Conservation (phyloP, 2,113 vertebrate species). For the Chamaetylas fuelleborni region DNA sequence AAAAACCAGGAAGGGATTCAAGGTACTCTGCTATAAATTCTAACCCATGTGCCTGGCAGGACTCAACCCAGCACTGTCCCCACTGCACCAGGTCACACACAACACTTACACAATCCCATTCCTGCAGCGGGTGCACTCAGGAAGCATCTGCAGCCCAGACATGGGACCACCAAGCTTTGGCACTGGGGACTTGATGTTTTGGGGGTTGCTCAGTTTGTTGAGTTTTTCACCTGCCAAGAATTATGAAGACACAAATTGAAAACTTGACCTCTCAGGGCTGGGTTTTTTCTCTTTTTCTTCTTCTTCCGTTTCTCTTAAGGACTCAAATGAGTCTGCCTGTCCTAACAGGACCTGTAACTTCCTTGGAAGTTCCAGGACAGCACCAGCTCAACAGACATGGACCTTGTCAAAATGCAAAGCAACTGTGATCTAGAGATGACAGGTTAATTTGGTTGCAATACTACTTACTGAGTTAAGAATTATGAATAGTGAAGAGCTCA, state of each 20-base stretch:
- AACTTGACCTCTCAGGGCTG: neutral
- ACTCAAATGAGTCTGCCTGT: neutral
- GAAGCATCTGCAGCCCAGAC: slow-evolving; percentile 86
- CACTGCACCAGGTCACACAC: accelerated
- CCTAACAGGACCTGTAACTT: neutral
- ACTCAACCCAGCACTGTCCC: accelerated
- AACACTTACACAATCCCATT: slow-evolving; percentile 94
- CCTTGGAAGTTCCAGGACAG: neutral
- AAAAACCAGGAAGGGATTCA: neutral
- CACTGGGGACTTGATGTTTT: slow-evolving; percentile 81
- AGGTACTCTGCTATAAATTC: neutral
- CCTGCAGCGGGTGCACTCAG: slow-evolving; percentile 90
- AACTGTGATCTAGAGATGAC: neutral
- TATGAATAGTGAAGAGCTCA: neutral
- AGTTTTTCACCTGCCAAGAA: slow-evolving; percentile 80
- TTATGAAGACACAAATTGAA: neutral
- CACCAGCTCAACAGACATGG: neutral
- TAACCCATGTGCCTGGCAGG: accelerated
- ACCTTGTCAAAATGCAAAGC: neutral
- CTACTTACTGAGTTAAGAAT: neutral
- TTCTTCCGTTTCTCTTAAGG: accelerated
- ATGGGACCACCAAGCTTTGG: slow-evolving; percentile 82
- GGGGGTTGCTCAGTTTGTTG: slow-evolving; percentile 65
- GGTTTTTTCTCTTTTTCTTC: neutral
- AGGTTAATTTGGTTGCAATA: neutral